phyloP scores from a whole-genome alignment of 1,140 invertebrate species.

The Neodiprion fabricii region DNA sequence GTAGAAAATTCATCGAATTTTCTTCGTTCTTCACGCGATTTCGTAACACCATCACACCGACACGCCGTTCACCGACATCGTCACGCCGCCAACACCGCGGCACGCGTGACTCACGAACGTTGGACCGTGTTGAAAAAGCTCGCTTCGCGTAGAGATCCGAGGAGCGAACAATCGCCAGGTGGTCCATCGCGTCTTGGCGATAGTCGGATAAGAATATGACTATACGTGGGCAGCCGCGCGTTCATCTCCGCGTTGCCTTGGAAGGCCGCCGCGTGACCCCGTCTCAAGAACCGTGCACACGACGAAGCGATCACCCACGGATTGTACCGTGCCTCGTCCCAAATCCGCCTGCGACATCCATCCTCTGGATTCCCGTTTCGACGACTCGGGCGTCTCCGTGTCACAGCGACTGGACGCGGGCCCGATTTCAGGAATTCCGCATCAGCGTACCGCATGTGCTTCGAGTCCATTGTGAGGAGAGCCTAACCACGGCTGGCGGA shows the following conservation, averaged over 20 bases:
- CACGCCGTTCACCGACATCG: too few relatives aligned
- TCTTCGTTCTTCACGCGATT: too few relatives aligned
- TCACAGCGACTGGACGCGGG: neutral
- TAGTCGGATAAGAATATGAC: too few relatives aligned
- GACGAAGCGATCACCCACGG: neutral
- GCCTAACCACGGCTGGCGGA: neutral
- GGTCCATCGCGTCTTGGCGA: too few relatives aligned
- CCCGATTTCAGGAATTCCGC: neutral
- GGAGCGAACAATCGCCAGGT: too few relatives aligned
- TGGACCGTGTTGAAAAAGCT: conserved; percentile 12
- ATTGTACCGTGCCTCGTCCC: too few relatives aligned
- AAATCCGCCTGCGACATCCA: too few relatives aligned
- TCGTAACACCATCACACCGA: too few relatives aligned
- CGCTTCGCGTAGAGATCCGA: neutral
- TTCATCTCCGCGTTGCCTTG: neutral
- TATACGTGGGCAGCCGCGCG: too few relatives aligned
- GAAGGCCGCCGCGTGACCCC: conserved; percentile 6
- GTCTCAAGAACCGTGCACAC: neutral
- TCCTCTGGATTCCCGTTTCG: too few relatives aligned
- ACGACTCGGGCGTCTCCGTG: conserved; percentile 11
- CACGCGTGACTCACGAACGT: conserved; percentile 11
- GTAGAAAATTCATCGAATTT: too few relatives aligned
- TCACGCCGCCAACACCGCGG: too few relatives aligned
- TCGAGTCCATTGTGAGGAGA: neutral
- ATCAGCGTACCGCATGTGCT: neutral